Base-by-base conservation (phyloP, 1,140 invertebrate genomes). In the Mesaphorura yosii region DNA sequence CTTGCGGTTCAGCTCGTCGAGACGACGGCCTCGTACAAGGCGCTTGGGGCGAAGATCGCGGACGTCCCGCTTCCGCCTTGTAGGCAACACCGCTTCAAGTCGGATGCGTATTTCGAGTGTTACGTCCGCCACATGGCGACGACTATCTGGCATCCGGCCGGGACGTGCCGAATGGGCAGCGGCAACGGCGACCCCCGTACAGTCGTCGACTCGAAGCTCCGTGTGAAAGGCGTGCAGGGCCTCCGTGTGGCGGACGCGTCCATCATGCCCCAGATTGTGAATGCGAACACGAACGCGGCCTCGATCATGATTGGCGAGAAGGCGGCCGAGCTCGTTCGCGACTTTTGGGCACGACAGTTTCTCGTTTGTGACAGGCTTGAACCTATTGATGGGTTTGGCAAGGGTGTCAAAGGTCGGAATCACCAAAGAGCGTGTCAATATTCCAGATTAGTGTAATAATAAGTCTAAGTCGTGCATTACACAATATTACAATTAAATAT, bases 131-230 rank as follows among this genome's bases (percentile, higher is more conserved):
- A 48, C 19, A 48, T 31, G 14, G 37, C 46, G 5, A 5, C 23
- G n/a, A 48, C 46, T 6, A 26, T 50, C 31, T 48, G 19, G 7
- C 55, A 57, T 48, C 45, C 44, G 7, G 37, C 28, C 1, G 85
- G 87, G 0, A 89, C 86, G 0, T 83, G 82, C 64, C 88, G 86
- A 69, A 92, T 92, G 88, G 88, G 86, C 1, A 77, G 79, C 0
- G 53, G 63, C 6, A 12, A 19, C 1, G 70, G 62, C 2, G 84
- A 88, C 47, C 37, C 17, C 14, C 54, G 40, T n/a, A 59, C 67
- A 26, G 69, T 68, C 15, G 64, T 68, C 17, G 69, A 72, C 51
- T 51, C 65, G 4, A 40, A 62, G 48, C 56, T 72, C 12, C 65
- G 2, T 65, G 60, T 66, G 64, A 25, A 26, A 25, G 47, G 48